Conservation (phyloP, 1,140 invertebrate genomes). For the Zelostemma sp. region DNA sequence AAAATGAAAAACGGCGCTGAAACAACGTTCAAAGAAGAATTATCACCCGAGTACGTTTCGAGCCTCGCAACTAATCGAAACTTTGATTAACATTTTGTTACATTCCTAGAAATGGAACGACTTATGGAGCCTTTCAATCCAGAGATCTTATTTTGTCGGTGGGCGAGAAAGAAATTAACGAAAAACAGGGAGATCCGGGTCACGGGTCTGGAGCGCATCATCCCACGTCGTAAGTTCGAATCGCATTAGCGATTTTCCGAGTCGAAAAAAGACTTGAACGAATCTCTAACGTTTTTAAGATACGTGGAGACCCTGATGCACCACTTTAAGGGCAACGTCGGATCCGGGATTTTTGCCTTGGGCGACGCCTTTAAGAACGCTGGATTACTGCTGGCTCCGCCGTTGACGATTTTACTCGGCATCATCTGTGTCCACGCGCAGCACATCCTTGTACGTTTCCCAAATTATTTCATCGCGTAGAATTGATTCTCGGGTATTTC, state of each 20-base stretch:
- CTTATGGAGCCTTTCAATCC: conserved; percentile 69
- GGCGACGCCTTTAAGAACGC: conserved; percentile 83
- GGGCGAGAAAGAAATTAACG: conserved; percentile 55
- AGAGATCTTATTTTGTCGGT: conserved; percentile 69
- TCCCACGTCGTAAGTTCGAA: conserved; percentile 70
- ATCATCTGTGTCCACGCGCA: conserved; percentile 81
- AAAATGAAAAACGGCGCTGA: conserved; percentile 51
- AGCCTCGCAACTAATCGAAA: background rate
- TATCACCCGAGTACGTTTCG: conserved; percentile 53
- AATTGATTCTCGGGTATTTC: too few species aligned
- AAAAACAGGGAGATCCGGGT: conserved; percentile 44
- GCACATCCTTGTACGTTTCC: conserved; percentile 76
- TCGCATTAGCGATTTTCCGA: too few species aligned
- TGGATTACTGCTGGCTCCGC: conserved; percentile 76
- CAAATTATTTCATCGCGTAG: background rate
- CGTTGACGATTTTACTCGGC: conserved; percentile 76
- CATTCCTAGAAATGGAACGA: conserved; percentile 56
- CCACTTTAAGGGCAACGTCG: conserved; percentile 82
- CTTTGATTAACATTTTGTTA: too few species aligned
- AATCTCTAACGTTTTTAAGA: conserved; percentile 58
- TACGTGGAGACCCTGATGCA: conserved; percentile 81
- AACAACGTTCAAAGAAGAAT: conserved; percentile 52
- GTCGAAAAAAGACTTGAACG: too few species aligned
- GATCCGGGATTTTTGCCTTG: conserved; percentile 82
- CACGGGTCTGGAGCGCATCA: conserved; percentile 67